phyloP scores from a whole-genome alignment of 2,888 invertebrate species.

The Monopis laevigella region DNA sequence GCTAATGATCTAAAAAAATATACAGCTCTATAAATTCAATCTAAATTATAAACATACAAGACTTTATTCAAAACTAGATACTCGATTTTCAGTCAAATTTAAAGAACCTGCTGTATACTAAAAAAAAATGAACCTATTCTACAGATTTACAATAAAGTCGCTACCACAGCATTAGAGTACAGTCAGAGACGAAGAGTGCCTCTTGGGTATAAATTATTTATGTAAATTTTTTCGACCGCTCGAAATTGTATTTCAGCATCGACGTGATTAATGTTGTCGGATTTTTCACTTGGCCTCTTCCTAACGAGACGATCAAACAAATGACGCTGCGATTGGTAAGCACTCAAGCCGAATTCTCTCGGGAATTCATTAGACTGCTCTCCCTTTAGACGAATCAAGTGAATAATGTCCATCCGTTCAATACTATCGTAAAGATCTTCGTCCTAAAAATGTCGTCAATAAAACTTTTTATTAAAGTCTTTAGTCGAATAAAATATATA shows the following conservation, averaged over 20 bases:
- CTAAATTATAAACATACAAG: no score
- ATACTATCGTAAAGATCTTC: no score
- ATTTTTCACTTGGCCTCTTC: constrained; percentile 54
- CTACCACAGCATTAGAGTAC: constrained; percentile 20
- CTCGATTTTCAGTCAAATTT: no score
- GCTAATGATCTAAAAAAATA: no score
- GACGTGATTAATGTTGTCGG: constrained; percentile 58
- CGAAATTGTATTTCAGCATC: constrained; percentile 58
- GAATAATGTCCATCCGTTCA: constrained; percentile 27
- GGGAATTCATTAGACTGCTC: constrained; percentile 47
- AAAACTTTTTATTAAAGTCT: no score
- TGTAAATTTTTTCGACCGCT: constrained; percentile 58
- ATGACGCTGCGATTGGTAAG: constrained; percentile 49
- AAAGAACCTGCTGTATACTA: no score
- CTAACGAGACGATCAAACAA: constrained; percentile 53
- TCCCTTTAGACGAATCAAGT: constrained; percentile 27
- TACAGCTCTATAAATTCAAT: no score
- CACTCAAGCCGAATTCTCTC: constrained; percentile 36
- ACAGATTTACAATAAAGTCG: no score
- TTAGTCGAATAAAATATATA: no score
- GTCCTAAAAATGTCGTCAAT: no score
- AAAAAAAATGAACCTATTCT: no score
- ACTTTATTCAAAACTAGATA: no score
- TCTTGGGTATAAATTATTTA: constrained; percentile 61
- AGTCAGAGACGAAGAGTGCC: constrained; percentile 24